Conservation (phyloP, 30 jellyfish, hydroid and myxozoan genomes). For the Chironex yamaguchii region DNA sequence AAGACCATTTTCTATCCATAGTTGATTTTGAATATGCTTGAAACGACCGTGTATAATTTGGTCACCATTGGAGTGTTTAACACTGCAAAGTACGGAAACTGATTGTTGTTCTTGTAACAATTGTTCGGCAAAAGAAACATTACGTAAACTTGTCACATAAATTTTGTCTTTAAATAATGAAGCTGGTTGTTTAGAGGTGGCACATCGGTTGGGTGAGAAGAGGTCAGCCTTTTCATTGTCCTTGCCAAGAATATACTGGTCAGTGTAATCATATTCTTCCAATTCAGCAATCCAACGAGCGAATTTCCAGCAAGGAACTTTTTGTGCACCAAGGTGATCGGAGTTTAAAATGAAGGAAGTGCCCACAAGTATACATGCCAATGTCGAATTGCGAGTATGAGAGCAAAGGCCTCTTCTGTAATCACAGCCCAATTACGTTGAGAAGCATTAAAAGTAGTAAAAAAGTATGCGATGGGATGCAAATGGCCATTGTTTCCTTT, state of each 20-base stretch:
- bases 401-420: conserved; percentile 59
- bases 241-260: conserved; percentile 25
- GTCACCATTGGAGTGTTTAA: neutral
- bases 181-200: conserved; percentile 19
- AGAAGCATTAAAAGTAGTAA: conserved; percentile 32
- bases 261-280: conserved; percentile 36
- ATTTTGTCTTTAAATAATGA: conserved; percentile 35
- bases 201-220: conserved; percentile 17
- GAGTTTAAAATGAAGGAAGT: too few species aligned
- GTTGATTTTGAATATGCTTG: conserved; percentile 25
- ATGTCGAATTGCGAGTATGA: conserved; percentile 32
- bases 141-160: neutral
- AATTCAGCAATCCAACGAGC: conserved; percentile 37
- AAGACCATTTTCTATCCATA: conserved; percentile 35
- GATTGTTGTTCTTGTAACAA: conserved; percentile 2
- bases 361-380: conserved; percentile 45
- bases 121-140: neutral
- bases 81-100: conserved; percentile 9
- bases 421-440: conserved; percentile 53
- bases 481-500: neutral
- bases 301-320: conserved; percentile 5
- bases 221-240: conserved; percentile 42
- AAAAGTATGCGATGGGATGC: conserved; percentile 58
- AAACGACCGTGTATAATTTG: conserved; percentile 22
- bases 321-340: neutral